phyloP scores from a whole-genome alignment of 2,113 vertebrate species.

The Sturnus vulgaris region DNA sequence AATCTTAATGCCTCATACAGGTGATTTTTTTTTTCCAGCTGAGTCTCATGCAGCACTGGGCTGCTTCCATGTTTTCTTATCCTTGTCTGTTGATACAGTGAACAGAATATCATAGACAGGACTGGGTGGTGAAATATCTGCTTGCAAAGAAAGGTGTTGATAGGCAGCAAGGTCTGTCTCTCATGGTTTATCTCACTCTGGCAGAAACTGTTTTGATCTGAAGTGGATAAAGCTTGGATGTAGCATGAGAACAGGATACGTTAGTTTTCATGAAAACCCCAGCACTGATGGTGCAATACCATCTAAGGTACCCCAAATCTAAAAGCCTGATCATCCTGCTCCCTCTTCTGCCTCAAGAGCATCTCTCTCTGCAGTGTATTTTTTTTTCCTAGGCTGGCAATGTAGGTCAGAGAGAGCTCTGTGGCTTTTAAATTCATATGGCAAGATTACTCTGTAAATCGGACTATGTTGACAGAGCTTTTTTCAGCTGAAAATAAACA shows the following conservation, averaged over 20 bases:
- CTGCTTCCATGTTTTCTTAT: background rate
- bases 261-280: background rate
- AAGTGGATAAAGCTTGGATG: background rate
- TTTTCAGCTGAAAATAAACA: constrained; percentile 33
- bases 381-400: background rate
- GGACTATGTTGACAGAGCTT: background rate
- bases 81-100: background rate
- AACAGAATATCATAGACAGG: background rate
- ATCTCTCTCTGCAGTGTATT: background rate
- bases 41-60: background rate
- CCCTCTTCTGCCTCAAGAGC: background rate
- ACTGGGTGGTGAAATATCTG: background rate
- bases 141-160: background rate
- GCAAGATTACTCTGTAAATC: constrained; percentile 38
- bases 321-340: background rate
- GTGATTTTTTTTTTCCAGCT: background rate
- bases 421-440: constrained; percentile 13
- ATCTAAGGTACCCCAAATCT: background rate
- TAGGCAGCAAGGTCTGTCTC: background rate
- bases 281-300: background rate
- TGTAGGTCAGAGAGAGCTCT: constrained; percentile 40
- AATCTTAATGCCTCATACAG: background rate
- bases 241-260: background rate
- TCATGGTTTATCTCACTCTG: background rate
- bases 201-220: background rate